phyloP scores from a whole-genome alignment of 2,888 invertebrate genomes.

The Synanthedon formicaeformis region DNA sequence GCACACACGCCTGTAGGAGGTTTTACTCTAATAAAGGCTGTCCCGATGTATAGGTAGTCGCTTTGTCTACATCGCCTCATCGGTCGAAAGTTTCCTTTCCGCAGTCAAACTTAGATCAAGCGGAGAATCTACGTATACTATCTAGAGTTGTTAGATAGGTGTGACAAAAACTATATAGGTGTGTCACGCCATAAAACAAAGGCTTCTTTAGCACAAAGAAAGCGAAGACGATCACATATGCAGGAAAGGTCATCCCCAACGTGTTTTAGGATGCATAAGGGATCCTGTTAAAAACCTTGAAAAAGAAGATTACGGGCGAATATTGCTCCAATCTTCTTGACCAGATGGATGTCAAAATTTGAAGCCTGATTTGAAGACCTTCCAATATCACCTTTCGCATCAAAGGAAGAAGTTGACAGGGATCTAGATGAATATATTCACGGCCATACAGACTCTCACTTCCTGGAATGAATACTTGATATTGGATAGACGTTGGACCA shows the following conservation, averaged over 20 bases:
- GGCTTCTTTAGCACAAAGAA: no score
- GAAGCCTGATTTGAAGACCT: neutral
- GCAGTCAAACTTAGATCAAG: slow-evolving; percentile 63
- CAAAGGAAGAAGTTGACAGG: neutral
- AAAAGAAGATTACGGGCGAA: neutral
- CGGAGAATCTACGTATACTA: slow-evolving; percentile 30
- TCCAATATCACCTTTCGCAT: no score
- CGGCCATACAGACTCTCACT: no score
- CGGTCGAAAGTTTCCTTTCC: slow-evolving; percentile 61
- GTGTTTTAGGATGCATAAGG: no score
- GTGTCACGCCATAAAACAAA: slow-evolving; percentile 14
- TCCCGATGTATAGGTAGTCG: slow-evolving; percentile 38
- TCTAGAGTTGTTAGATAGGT: slow-evolving; percentile 11
- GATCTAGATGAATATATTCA: no score
- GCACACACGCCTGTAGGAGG: slow-evolving; percentile 27
- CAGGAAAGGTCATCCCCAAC: no score
- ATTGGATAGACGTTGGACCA: no score
- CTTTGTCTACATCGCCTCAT: slow-evolving; percentile 54
- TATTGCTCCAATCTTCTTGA: neutral
- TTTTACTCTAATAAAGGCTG: slow-evolving; percentile 41
- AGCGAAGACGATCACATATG: no score
- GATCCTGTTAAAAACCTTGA: no score
- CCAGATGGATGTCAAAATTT: neutral
- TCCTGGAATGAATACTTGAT: no score
- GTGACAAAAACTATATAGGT: slow-evolving; percentile 23